Percentiles rank a stretch among this genome's conserved stretches.
phyloP scores from a whole-genome alignment of 2,113 vertebrate species.

The Cavia aperea region DNA sequence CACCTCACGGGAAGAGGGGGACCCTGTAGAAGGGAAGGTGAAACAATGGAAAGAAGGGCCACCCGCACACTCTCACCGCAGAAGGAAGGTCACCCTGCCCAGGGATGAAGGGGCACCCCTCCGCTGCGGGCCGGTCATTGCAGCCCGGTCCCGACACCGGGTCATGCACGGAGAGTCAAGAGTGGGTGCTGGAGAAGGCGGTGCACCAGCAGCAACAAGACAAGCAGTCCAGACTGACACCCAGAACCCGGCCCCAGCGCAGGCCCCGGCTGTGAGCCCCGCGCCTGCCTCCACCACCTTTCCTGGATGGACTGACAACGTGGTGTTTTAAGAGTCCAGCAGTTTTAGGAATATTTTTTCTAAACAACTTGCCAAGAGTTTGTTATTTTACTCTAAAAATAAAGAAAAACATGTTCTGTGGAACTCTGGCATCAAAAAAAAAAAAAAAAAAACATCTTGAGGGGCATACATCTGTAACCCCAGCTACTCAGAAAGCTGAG shows the following conservation, averaged over 20 bases:
- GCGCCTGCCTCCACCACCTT: neutral
- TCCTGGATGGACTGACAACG: neutral
- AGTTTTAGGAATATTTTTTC: neutral
- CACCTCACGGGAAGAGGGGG: neutral
- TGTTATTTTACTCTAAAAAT: constrained; percentile 47
- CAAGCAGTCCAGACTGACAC: too few species aligned
- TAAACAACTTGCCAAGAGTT: neutral
- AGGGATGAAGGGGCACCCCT: rapidly evolving
- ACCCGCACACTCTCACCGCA: neutral
- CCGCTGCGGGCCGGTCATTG: rapidly evolving
- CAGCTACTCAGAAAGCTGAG: neutral
- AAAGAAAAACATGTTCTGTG: constrained; percentile 49
- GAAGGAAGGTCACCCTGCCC: neutral
- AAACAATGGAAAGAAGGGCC: neutral
- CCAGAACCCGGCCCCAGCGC: neutral
- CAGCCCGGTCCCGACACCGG: constrained; percentile 66
- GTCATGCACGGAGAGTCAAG: constrained; percentile 80
- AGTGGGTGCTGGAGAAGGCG: constrained; percentile 96
- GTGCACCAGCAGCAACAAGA: constrained; percentile 71
- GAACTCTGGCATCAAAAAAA: too few species aligned
- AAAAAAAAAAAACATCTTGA: neutral
- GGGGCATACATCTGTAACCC: neutral
- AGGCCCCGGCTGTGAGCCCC: constrained; percentile 84
- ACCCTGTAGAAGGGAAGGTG: neutral
- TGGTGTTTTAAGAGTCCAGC: neutral